Evolutionary conservation across 2,888 invertebrate species (phyloP), one percentile per base, ranked within the genome.

Genomic region (Eristalis tenax): DNA sequence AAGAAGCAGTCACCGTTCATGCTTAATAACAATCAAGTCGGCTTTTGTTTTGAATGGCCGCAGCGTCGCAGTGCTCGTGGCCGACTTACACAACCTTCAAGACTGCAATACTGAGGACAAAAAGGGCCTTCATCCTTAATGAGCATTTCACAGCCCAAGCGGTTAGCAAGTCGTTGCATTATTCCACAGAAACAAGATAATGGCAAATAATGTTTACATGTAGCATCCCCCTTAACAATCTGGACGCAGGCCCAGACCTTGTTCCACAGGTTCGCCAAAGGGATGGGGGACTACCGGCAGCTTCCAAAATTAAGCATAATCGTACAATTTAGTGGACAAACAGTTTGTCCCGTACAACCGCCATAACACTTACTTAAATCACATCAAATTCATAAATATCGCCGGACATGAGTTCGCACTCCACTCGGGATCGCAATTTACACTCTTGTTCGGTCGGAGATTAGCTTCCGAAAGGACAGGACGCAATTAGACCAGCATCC

Each of bases 351-450:
- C 63, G 76, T 76, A 76, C 83, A 86, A 50, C 79, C 23, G 79
- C 75, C 68, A 83, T 87, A 87, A 87, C 87, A 87, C 83, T 87
- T 87, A 76, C 83, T 75, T 87, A 87, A 87, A 87, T 87, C 79
- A 87, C 83, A 76, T 83, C 87, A 83, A 83, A 87, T 83, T 87
- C 87, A 87, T 87, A 87, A 87, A 87, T 87, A 87, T 80, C 73
- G 64, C 66, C 76, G 35, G 83, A 87, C 87, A 87, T 79, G 83
- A 83, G 80, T 87, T 87, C 87, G 83, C 87, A 87, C 86, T 87
- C 71, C 79, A 79, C 83, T 83, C 63, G 50, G 83, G 61, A 76
- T 68, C 71, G 71, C 87, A 87, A 87, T 87, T 87, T 87, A 87
- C 87, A 87, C 83, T 80, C 83, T 87, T 83, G 87, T 87, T 80